These are phyloP conservation scores for Chaitophorus viminalis DNA, from an alignment of 2,888 invertebrate genomes.

Conservation along the genomic window DNA sequence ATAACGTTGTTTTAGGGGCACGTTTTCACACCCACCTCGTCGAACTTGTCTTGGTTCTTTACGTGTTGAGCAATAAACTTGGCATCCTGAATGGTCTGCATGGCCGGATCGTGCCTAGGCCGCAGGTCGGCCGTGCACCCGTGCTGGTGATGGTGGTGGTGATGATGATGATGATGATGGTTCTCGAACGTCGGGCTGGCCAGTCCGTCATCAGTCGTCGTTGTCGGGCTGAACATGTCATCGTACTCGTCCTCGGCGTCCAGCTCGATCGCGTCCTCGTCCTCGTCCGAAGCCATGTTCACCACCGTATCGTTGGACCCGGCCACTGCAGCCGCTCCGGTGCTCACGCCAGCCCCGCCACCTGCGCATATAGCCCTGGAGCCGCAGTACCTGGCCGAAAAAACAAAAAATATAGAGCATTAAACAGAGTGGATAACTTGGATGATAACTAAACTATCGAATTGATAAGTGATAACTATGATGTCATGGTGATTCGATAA, in stretches of 20 bases:
- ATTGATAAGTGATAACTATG: too few species aligned
- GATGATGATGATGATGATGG: constrained; percentile 66
- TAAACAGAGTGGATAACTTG: too few species aligned
- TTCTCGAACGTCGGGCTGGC: constrained; percentile 50
- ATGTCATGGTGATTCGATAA: too few species aligned
- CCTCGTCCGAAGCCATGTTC: constrained; percentile 58
- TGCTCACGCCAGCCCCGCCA: not conserved
- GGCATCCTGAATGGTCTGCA: constrained; percentile 88
- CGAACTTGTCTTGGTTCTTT: constrained; percentile 93
- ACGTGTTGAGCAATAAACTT: constrained; percentile 95
- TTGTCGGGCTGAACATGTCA: constrained; percentile 79
- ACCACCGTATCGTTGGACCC: constrained; percentile 57
- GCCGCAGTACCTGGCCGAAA: constrained; percentile 1
- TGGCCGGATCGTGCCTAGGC: constrained; percentile 73
- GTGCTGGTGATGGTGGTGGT: constrained; percentile 68
- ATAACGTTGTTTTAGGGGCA: too few species aligned
- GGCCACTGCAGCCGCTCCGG: not conserved
- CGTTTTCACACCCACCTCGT: constrained; percentile 77
- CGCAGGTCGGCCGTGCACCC: constrained; percentile 86
- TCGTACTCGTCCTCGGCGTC: constrained; percentile 68
- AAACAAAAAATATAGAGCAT: too few species aligned
- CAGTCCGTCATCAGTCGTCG: constrained; percentile 67
- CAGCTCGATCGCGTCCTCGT: constrained; percentile 56
- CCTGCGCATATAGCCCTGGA: not conserved
- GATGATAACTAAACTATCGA: too few species aligned